Evolutionary conservation across 2,797 vertebrate genomes (phyloP).

Genomic region (Peromyscus nudipes): DNA sequence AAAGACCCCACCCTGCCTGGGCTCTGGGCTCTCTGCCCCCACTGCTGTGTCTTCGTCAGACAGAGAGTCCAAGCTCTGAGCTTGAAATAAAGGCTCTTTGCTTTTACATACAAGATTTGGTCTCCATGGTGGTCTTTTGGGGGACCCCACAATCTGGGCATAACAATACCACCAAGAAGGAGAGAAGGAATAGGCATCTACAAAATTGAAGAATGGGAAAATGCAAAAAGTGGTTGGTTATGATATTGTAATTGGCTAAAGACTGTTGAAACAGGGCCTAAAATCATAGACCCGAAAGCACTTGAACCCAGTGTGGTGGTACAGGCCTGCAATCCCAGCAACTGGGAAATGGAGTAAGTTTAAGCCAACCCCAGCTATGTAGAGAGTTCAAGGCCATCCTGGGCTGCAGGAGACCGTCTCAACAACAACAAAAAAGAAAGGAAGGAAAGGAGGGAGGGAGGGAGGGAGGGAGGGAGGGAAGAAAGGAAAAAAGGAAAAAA

Average conservation of each 20-base stretch:
- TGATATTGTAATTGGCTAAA: neutral
- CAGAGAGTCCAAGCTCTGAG: too few relatives aligned
- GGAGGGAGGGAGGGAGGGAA: too few relatives aligned
- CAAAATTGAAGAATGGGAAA: neutral
- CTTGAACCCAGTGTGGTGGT: neutral
- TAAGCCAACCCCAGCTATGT: neutral
- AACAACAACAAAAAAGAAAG: too few relatives aligned
- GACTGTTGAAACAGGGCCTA: neutral
- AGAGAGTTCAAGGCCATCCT: neutral
- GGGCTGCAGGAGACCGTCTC: neutral
- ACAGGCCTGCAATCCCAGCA: neutral
- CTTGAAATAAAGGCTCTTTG: too few relatives aligned
- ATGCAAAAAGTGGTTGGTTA: neutral
- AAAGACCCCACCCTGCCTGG: too few relatives aligned
- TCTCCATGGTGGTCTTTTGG: too few relatives aligned
- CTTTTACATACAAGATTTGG: too few relatives aligned
- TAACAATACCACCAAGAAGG: neutral
- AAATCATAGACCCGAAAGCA: neutral
- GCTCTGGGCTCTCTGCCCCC: too few relatives aligned
- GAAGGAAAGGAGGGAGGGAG: too few relatives aligned
- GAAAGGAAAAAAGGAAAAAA: too few relatives aligned
- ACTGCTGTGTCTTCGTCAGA: too few relatives aligned
- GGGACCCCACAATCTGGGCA: too few relatives aligned
- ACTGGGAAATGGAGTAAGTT: neutral
- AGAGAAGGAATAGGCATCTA: neutral